These are phyloP conservation scores for Danaus melanippus DNA, from an alignment of 1,140 invertebrate genomes.

Conservation along the genomic window DNA sequence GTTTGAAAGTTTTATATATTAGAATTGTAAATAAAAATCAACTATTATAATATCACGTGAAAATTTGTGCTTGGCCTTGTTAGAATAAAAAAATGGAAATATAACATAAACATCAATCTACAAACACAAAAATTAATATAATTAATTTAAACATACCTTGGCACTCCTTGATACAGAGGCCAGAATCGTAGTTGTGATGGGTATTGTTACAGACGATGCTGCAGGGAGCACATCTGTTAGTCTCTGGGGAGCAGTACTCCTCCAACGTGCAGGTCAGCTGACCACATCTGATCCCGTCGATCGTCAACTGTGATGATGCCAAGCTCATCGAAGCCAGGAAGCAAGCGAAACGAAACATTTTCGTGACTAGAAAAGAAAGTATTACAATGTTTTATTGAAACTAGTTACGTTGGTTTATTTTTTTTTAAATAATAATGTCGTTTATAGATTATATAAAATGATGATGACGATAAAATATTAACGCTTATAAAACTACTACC, in stretches of 20 bases:
- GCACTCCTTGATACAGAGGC: conserved; percentile 69
- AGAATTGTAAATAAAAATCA: background rate
- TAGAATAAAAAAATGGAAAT: background rate
- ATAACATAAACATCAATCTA: no score
- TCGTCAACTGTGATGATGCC: conserved; percentile 47
- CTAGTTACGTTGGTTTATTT: no score
- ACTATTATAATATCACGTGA: background rate
- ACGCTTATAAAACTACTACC: no score
- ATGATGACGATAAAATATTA: no score
- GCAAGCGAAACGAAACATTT: conserved; percentile 46
- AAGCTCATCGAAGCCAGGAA: conserved; percentile 41
- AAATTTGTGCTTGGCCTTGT: background rate
- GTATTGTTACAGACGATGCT: conserved; percentile 61
- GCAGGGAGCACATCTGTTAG: conserved; percentile 69
- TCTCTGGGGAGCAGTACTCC: conserved; percentile 73
- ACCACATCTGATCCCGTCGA: conserved; percentile 64
- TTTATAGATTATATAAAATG: no score
- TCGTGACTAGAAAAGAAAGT: conserved; percentile 24
- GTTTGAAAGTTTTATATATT: no score
- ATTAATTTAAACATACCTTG: conserved; percentile 52
- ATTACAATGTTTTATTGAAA: background rate
- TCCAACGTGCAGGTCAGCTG: conserved; percentile 61
- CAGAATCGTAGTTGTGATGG: conserved; percentile 67
- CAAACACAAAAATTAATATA: no score
- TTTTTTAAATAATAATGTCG: no score